Percentiles rank a stretch among this genome's conserved stretches.
Evolutionary conservation across 2,797 vertebrate species (phyloP).

Genomic region (Oreochromis grahami): DNA sequence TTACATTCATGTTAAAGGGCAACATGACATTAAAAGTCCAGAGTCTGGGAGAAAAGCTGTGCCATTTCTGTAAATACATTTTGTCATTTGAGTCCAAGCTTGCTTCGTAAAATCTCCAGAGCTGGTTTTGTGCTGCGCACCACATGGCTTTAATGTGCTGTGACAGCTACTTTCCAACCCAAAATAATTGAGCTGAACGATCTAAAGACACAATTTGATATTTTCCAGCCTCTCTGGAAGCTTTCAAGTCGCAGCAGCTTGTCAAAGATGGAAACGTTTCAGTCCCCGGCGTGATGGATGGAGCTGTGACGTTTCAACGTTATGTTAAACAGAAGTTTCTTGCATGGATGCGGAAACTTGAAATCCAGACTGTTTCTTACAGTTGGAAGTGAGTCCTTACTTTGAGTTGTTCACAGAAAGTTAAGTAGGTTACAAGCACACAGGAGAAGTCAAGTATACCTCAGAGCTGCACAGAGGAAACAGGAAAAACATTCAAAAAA

Average conservation of each 20-base stretch:
- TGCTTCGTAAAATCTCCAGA: not conserved
- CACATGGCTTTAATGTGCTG: not conserved
- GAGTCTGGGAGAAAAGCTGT: not conserved
- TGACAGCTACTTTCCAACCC: constrained; percentile 10
- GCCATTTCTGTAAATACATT: not conserved
- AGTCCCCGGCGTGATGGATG: not conserved
- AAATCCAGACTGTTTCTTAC: not conserved
- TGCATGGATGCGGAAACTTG: not conserved
- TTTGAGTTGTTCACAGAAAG: not conserved
- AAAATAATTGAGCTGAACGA: constrained; percentile 1
- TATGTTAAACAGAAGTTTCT: not conserved
- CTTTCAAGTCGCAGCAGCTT: not conserved
- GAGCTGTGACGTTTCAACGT: not conserved
- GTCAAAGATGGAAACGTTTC: not conserved
- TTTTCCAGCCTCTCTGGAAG: constrained; percentile 19
- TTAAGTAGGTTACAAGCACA: constrained; percentile 24
- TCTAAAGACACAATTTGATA: not conserved
- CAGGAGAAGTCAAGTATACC: not conserved
- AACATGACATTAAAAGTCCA: not conserved
- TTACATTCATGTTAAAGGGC: not conserved
- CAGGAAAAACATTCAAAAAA: not conserved
- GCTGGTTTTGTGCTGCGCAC: not conserved
- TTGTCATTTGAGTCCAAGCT: not conserved
- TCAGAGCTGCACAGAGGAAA: not conserved
- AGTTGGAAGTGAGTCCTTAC: not conserved